A percentile compares a stretch with the other conserved stretches of the same genome.
Conservation (phyloP, 2,888 invertebrate species). For the Deroplatys truncata region DNA sequence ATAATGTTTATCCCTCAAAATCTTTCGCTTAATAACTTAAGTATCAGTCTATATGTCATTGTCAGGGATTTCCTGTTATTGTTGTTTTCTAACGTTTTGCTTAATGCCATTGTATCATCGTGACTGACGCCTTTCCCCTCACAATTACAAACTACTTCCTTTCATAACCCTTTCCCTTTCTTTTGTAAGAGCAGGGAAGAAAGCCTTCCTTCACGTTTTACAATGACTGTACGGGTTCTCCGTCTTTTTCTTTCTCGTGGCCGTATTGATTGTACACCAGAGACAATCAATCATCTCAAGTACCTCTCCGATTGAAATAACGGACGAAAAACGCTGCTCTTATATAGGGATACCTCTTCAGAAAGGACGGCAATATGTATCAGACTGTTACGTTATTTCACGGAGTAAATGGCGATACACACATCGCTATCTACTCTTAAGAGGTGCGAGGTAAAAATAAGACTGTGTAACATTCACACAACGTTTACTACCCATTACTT, state of each 20-base stretch:
- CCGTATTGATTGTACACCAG: slow-evolving; percentile 1
- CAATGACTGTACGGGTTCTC: neutral
- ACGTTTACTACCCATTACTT: too few relatives aligned
- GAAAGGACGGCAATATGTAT: neutral
- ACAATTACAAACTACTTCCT: neutral
- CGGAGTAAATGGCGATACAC: neutral
- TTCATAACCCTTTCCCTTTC: neutral
- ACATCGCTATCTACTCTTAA: too few relatives aligned
- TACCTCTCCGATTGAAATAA: slow-evolving; percentile 9
- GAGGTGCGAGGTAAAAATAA: too few relatives aligned
- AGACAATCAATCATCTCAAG: slow-evolving; percentile 15
- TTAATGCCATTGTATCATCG: neutral
- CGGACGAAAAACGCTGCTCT: neutral
- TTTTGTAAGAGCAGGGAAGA: neutral
- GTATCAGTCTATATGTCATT: too few relatives aligned
- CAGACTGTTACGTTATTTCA: neutral
- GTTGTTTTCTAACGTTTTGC: neutral
- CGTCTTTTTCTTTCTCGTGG: neutral
- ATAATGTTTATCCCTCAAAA: too few relatives aligned
- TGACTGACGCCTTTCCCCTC: neutral
- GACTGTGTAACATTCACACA: too few relatives aligned
- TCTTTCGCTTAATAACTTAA: too few relatives aligned
- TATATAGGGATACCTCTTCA: neutral
- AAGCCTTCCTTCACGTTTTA: neutral
- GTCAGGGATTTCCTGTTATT: neutral